phyloP scores from a whole-genome alignment of 2,113 vertebrate genomes.

The Theristicus caerulescens region DNA sequence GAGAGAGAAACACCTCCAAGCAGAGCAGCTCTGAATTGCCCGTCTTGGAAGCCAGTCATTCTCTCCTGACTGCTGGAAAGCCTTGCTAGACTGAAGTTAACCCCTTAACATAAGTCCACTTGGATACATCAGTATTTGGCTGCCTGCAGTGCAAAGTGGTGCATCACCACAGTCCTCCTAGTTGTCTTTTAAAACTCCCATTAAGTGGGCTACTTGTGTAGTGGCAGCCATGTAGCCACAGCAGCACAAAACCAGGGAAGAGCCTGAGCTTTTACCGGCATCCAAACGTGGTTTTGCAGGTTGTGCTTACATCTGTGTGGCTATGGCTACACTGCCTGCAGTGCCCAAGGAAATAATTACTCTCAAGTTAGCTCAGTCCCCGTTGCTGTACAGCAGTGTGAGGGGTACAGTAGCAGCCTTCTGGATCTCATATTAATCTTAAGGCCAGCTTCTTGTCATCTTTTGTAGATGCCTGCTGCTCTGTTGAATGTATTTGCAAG shows the following conservation, averaged over 20 bases:
- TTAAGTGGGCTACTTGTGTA: not conserved
- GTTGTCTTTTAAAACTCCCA: not conserved
- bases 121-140: not conserved
- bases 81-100: not conserved
- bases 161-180: not conserved
- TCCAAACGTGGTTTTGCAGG: not conserved
- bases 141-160: not conserved
- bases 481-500: not conserved
- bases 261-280: not conserved
- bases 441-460: not conserved
- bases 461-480: not conserved
- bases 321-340: not conserved
- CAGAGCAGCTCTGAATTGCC: not conserved
- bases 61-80: not conserved
- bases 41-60: rapidly evolving
- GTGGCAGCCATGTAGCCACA: not conserved
- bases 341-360: not conserved
- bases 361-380: not conserved
- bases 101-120: not conserved
- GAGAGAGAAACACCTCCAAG: not conserved
- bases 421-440: not conserved
- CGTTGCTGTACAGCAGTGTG: rapidly evolving
- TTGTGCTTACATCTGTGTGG: not conserved
- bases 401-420: not conserved
- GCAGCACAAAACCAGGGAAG: not conserved